phyloP scores from a whole-genome alignment of 1,140 invertebrate species.

The Nixonia krombeini region DNA sequence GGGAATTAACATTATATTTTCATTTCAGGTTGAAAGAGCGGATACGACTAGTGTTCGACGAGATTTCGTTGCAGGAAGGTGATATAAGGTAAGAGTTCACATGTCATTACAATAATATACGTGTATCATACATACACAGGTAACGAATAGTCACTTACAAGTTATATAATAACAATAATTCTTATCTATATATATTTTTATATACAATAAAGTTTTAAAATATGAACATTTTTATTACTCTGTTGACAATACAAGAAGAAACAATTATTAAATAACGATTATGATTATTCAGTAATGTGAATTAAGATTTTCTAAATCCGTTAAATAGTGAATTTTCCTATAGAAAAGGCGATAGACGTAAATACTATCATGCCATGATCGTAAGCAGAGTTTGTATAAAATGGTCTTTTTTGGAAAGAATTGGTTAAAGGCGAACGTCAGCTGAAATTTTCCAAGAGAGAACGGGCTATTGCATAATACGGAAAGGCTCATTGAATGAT shows the following conservation, averaged over 20 bases:
- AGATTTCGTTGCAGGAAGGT: conserved; percentile 77
- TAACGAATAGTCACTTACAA: no score
- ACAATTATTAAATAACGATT: no score
- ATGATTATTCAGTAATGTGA: no score
- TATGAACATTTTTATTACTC: no score
- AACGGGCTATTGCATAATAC: conserved; percentile 17
- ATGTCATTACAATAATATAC: no score
- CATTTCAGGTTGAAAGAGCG: conserved; percentile 76
- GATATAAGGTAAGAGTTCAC: conserved; percentile 74
- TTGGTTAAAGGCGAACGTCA: conserved; percentile 35
- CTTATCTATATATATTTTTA: no score
- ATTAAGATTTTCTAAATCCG: no score
- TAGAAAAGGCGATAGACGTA: not conserved
- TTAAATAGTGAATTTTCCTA: no score
- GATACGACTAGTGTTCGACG: conserved; percentile 77
- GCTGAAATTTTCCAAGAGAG: conserved; percentile 32
- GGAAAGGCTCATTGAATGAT: conserved; percentile 28
- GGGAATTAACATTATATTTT: not conserved
- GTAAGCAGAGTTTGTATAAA: conserved; percentile 21
- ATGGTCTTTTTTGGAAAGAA: conserved; percentile 18
- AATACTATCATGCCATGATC: conserved; percentile 14
- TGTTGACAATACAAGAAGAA: no score
- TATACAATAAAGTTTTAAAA: no score
- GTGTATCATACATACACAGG: no score
- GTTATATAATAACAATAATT: no score